Evolutionary conservation across 2,797 vertebrate genomes (phyloP), one percentile per base, ranked within the genome.

Genomic region (Xiphophorus birchmanni): DNA sequence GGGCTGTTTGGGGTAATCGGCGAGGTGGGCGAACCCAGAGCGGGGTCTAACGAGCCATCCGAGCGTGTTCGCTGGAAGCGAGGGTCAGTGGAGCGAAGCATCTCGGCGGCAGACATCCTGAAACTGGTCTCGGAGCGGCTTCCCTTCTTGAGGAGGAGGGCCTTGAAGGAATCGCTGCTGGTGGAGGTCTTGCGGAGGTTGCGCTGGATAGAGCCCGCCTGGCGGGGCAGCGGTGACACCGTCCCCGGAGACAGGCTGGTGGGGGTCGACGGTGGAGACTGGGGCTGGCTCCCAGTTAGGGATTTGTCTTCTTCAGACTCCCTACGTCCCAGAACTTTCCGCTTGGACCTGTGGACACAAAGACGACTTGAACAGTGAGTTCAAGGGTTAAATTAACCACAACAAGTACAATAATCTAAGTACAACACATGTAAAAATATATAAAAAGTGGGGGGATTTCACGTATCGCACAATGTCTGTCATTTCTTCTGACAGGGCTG

Each of bases 121-220:
- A 97, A 98, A 29, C 98, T 96, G 92, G 95, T 95, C 88, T 99
- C 99, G 0, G 97, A 94, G 63, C 98, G 97, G 76, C 98, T 99
- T 45, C 99, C 99, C 73, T 99, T 99, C 90, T 96, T 98, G 54
- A 99, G 95, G 79, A 99, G 95, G 47, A 99, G 95, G 21, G 99
- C 98, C 89, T 99, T 99, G 95, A 99, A 99, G 86, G 95, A 97
- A 95, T 99, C 99, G 0, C 97, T 99, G 96, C 98, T 99, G 92
- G 98, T 99, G 89, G 95, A 95, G 48, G 97, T 97, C 92, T 97
- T 99, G 45, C 98, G 97, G 58, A 99, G 72, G 29, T 93, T 97
- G 63, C 98, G 96, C 95, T 99, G 99, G 90, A 99, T 98, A 4
- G 97, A 97, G 45, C 97, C 93, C 0, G 95, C 73, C 50, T 97